Evolutionary conservation across 2,888 invertebrate species (phyloP), one percentile per base, ranked within the genome.

Genomic region (Pseudoips prasinana): DNA sequence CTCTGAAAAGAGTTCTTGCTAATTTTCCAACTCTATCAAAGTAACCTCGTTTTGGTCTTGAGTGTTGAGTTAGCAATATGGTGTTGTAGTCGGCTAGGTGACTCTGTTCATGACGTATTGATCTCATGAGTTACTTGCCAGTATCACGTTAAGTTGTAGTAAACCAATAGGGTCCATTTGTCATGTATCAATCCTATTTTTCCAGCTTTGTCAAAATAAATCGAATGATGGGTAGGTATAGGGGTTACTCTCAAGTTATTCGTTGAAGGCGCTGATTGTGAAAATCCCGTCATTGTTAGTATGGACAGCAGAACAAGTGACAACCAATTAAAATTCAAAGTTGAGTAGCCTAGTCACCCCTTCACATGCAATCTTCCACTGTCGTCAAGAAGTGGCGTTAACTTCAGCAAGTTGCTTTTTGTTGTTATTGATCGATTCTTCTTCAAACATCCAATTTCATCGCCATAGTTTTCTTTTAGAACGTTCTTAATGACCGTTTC

Each of bases 151-250:
- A 41, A 43, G 14, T 45, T 37, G 17, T 43, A 45, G 10, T 39
- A 49, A 1, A 36, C 22, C 1, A 45, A 14, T 1, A 48, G 23
- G 14, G 25, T 41, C 50, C 50, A 50, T 19, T 50, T 14, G 10
- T 52, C 44, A 29, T 37, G 22, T 22, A 41, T 22, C 2, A 52
- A 8, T n/a, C 31, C 29, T 22, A 47, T 35, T 20, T 39, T 36
- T 7, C 41, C 25, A 3, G 41, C 34, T 10, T 28, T 27, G 18
- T 47, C 51, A n/a, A 46, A 49, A 22, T 46, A 49, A 3, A 49
- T 11, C n/a, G 35, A 29, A 10, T 43, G 34, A 25, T 34, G 36
- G 8, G 8, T 25, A 7, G 26, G 33, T 22, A 39, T 19, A 7
- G 14, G 6, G 3, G 29, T 25, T 9, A 39, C 9, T 17, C 31